Percentiles rank a stretch among this genome's conserved stretches.
These are phyloP conservation scores for Lamprotornis superbus DNA, from an alignment of 2,113 vertebrate genomes.

Conservation along the genomic window DNA sequence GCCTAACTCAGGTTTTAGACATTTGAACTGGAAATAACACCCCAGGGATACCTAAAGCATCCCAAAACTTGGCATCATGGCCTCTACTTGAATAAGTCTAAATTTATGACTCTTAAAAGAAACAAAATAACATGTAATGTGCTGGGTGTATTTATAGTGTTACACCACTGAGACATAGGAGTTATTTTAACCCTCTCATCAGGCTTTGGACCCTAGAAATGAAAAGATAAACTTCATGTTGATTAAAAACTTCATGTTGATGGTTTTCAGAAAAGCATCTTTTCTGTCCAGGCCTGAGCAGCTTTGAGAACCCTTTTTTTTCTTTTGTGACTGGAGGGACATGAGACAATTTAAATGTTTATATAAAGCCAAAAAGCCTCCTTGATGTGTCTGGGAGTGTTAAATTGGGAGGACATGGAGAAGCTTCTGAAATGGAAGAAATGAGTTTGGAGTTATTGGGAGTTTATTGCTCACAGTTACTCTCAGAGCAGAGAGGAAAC, in stretches of 20 bases:
- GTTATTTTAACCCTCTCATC: not conserved
- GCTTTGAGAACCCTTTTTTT: not conserved
- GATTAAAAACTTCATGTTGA: not conserved
- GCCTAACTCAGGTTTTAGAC: not conserved
- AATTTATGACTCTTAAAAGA: not conserved
- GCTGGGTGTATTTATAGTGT: not conserved
- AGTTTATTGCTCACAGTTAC: not conserved
- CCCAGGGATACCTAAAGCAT: not conserved
- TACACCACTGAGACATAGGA: fast-evolving
- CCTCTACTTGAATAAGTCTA: not conserved
- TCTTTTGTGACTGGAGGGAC: not conserved
- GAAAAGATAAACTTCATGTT: fast-evolving
- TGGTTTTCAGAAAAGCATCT: not conserved
- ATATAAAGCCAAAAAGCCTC: not conserved
- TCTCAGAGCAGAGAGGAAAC: not conserved
- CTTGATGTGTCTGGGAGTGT: not conserved
- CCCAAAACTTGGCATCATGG: not conserved
- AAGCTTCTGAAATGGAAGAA: not conserved
- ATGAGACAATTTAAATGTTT: not conserved
- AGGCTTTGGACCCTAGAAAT: not conserved
- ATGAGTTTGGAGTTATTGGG: not conserved
- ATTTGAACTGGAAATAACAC: not conserved
- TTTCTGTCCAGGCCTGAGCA: not conserved
- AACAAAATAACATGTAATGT: not conserved
- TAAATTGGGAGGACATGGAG: not conserved